phyloP scores from a whole-genome alignment of 2,113 vertebrate species.

The Serilophus lunatus region DNA sequence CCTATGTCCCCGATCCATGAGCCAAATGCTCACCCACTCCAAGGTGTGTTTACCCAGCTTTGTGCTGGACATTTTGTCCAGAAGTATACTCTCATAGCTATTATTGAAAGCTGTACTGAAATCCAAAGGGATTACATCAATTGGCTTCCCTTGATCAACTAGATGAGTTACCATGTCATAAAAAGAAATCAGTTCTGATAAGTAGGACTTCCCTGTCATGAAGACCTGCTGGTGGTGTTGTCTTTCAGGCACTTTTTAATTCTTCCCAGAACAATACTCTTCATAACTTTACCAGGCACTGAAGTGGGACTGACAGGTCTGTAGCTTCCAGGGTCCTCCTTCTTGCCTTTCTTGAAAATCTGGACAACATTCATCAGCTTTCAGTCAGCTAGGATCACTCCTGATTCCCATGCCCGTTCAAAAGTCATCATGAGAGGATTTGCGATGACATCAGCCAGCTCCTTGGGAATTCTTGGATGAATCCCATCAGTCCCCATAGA shows the following conservation, averaged over 20 bases:
- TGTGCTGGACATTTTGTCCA: neutral
- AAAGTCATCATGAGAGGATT: neutral
- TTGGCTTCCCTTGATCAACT: neutral
- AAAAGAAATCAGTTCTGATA: neutral
- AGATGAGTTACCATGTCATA: neutral
- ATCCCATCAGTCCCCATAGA: neutral
- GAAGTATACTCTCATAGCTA: neutral
- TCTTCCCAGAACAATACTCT: neutral
- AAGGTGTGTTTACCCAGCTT: neutral
- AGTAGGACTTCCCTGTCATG: neutral
- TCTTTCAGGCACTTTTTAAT: neutral
- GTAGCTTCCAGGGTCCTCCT: neutral
- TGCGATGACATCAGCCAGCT: neutral
- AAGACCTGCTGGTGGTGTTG: neutral
- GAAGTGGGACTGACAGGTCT: neutral
- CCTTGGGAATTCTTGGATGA: neutral
- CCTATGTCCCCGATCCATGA: neutral
- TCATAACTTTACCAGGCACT: neutral
- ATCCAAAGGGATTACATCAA: neutral
- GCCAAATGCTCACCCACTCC: neutral
- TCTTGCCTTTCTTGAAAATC: neutral
- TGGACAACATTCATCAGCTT: neutral
- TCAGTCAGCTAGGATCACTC: neutral
- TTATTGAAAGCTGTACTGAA: neutral
- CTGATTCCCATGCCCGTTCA: neutral